Evolutionary conservation across 2,797 vertebrate genomes (phyloP).

Genomic region (Pampus argenteus): DNA sequence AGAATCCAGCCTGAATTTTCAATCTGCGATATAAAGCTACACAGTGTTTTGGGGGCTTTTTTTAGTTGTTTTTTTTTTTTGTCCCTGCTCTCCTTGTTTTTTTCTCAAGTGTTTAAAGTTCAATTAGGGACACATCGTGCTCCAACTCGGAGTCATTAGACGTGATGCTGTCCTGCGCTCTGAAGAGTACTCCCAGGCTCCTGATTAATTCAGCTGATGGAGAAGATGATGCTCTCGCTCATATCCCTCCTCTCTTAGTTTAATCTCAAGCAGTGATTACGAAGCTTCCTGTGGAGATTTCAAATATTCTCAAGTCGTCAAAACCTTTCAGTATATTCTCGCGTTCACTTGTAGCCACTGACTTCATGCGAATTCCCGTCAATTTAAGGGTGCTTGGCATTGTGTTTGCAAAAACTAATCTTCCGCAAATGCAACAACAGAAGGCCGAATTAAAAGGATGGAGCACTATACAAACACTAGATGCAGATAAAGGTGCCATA

Average conservation of each 20-base stretch:
- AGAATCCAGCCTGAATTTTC: slow-evolving; percentile 37
- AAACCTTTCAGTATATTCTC: slow-evolving; percentile 43
- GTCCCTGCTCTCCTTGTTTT: slow-evolving; percentile 23
- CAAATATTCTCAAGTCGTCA: slow-evolving; percentile 52
- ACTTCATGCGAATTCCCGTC: slow-evolving; percentile 14
- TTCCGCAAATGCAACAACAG: slow-evolving; percentile 10
- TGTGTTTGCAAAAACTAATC: background rate
- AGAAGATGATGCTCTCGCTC: slow-evolving; percentile 52
- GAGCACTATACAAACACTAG: slow-evolving; percentile 15
- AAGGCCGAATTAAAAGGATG: slow-evolving; percentile 7
- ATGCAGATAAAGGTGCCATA: slow-evolving; percentile 7
- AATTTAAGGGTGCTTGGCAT: background rate
- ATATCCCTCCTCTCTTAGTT: slow-evolving; percentile 47
- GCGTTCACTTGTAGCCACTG: background rate
- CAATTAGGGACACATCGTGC: slow-evolving; percentile 58
- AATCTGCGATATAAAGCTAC: slow-evolving; percentile 29
- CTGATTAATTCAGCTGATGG: slow-evolving; percentile 73
- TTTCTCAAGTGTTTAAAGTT: slow-evolving; percentile 64
- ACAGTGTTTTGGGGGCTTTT: too few relatives aligned
- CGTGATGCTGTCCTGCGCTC: slow-evolving; percentile 36
- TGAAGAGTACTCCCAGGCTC: slow-evolving; percentile 52
- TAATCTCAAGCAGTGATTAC: slow-evolving; percentile 52
- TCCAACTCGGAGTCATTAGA: slow-evolving; percentile 55
- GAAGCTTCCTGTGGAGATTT: slow-evolving; percentile 49
- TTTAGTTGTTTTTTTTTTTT: too few relatives aligned